These are phyloP conservation scores for Heterotilapia buettikoferi DNA, from an alignment of 2,113 vertebrate species.

Conservation along the genomic window DNA sequence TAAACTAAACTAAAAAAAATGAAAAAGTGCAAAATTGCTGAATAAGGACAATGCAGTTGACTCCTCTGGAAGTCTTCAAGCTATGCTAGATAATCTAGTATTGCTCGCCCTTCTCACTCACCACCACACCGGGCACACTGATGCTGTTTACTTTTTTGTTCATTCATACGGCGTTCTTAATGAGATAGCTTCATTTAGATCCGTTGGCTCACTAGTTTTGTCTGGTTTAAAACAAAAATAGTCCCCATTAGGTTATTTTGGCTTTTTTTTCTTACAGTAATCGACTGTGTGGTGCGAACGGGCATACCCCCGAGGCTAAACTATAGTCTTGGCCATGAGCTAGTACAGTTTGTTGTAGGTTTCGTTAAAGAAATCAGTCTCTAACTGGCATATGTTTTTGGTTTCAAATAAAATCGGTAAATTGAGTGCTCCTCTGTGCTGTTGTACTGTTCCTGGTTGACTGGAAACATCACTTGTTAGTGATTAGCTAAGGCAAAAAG, in stretches of 20 bases:
- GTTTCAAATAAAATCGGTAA: neutral
- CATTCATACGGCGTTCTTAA: neutral
- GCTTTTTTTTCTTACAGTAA: neutral
- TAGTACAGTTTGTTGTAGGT: neutral
- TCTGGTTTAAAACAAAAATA: accelerated
- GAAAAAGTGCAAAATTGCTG: neutral
- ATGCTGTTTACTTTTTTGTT: neutral
- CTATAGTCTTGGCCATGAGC: neutral
- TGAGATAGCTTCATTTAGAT: neutral
- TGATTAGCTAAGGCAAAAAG: neutral
- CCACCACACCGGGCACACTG: accelerated
- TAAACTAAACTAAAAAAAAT: neutral
- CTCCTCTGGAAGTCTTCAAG: neutral
- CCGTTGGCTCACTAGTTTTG: neutral
- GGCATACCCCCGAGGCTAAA: neutral
- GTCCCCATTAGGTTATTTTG: neutral
- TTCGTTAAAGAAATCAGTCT: neutral
- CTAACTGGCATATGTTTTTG: neutral
- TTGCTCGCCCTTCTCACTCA: neutral
- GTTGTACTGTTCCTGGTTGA: neutral
- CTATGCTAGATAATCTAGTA: neutral
- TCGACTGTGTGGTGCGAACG: neutral
- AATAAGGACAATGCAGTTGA: neutral
- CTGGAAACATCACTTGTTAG: neutral
- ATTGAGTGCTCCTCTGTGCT: neutral